These are phyloP conservation scores for Chironomus tepperi DNA, from an alignment of 1,140 invertebrate genomes.

Conservation along the genomic window DNA sequence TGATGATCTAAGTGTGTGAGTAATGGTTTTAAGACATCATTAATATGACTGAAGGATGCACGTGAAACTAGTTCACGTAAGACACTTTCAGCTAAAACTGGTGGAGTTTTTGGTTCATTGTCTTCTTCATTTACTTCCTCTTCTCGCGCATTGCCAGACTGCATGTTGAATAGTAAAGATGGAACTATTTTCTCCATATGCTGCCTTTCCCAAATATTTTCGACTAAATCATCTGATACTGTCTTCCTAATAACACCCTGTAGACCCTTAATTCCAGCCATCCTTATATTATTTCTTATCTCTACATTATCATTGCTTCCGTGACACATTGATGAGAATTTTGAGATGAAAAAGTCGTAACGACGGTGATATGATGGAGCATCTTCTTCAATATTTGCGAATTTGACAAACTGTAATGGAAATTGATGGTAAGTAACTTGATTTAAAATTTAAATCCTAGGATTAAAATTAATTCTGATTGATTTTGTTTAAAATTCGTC, in stretches of 20 bases:
- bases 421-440: slow-evolving; percentile 23
- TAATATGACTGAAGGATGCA: slow-evolving; percentile 89
- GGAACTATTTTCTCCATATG: slow-evolving; percentile 99
- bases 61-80: slow-evolving; percentile 88
- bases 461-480: too few species aligned
- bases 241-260: slow-evolving; percentile 96
- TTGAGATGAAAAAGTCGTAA: slow-evolving; percentile 98
- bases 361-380: slow-evolving; percentile 96
- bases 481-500: too few species aligned
- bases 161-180: slow-evolving; percentile 96
- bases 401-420: slow-evolving; percentile 85
- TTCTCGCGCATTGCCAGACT: slow-evolving; percentile 47
- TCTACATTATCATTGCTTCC: slow-evolving; percentile 59
- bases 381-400: slow-evolving; percentile 98
- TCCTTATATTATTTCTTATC: slow-evolving; percentile 64
- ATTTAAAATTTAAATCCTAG: slow-evolving; percentile 20
- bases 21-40: slow-evolving; percentile 78
- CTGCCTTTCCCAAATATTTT: slow-evolving; percentile 96
- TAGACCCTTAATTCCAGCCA: slow-evolving; percentile 76
- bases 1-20: slow-evolving; percentile 94
- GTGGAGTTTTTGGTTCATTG: slow-evolving; percentile 53
- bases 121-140: slow-evolving; percentile 43
- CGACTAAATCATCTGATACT: slow-evolving; percentile 95
- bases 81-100: slow-evolving; percentile 85
- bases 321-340: slow-evolving; percentile 97